Percentiles rank a stretch among this genome's conserved stretches.
These are phyloP conservation scores for Embidobia sp. DNA, from an alignment of 2,888 invertebrate species.

Conservation along the genomic window DNA sequence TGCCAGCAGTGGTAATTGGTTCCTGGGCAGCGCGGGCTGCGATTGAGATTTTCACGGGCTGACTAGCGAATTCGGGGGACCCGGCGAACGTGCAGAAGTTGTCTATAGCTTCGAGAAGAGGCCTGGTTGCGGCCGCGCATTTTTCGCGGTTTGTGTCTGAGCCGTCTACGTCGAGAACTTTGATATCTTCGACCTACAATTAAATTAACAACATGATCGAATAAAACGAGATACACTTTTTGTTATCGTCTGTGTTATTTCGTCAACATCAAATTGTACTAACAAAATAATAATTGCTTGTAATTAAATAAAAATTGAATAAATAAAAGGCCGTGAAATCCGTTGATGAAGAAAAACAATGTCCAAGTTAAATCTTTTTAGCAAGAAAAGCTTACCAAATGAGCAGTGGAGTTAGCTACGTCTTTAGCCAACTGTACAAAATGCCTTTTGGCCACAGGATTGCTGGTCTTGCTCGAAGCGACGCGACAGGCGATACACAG, in stretches of 20 bases:
- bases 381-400: slow-evolving; percentile 84
- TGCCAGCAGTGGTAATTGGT: slow-evolving; percentile 93
- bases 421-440: slow-evolving; percentile 99
- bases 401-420: slow-evolving; percentile 97
- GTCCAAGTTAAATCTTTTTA: no score
- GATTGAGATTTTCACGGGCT: slow-evolving; percentile 94
- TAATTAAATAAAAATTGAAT: no score
- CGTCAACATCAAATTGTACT: no score
- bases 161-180: slow-evolving; percentile 92
- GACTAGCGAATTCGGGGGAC: slow-evolving; percentile 95
- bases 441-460: slow-evolving; percentile 96
- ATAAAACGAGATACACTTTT: no score
- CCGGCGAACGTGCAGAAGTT: slow-evolving; percentile 94
- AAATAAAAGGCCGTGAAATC: no score
- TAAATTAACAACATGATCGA: no score
- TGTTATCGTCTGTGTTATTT: no score
- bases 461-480: slow-evolving; percentile 94
- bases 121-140: slow-evolving; percentile 90
- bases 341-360: no score
- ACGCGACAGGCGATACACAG: slow-evolving; percentile 97
- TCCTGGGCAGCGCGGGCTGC: slow-evolving; percentile 93
- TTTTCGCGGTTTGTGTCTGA: slow-evolving; percentile 88
- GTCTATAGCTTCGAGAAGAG: slow-evolving; percentile 94
- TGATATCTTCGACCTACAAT: slow-evolving; percentile 90
- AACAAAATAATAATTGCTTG: no score